Conservation (phyloP, 2,113 vertebrate species). For the Stigmatopora nigra region DNA sequence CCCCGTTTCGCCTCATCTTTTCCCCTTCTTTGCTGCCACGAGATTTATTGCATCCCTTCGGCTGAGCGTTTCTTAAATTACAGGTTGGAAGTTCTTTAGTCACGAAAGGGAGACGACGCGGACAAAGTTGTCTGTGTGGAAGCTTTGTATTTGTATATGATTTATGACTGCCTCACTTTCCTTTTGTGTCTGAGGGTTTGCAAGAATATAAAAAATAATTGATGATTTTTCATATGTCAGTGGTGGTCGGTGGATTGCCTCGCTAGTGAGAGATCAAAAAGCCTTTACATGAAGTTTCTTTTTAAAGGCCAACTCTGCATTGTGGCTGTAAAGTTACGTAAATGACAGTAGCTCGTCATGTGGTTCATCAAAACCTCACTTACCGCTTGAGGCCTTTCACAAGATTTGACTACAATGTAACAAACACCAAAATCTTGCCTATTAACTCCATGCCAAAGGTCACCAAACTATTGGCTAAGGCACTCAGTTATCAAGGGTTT, state of each 20-base stretch:
- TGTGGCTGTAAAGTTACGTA: background rate
- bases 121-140: slow-evolving; percentile 35
- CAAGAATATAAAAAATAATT: slow-evolving; percentile 20
- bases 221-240: background rate
- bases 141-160: slow-evolving; percentile 23
- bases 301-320: background rate
- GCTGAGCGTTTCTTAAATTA: slow-evolving; percentile 70
- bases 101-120: slow-evolving; percentile 60
- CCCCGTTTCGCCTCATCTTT: slow-evolving; percentile 12
- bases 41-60: slow-evolving; percentile 71
- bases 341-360: background rate
- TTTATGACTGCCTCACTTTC: slow-evolving; percentile 40
- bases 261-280: background rate
- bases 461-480: no score
- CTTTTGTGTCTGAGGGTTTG: slow-evolving; percentile 54
- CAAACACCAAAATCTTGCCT: background rate
- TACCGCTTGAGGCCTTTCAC: background rate
- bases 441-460: background rate
- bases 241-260: background rate
- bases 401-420: background rate
- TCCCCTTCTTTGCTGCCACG: slow-evolving; percentile 50
- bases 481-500: background rate
- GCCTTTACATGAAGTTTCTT: background rate
- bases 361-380: background rate
- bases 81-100: slow-evolving; percentile 69